These are phyloP conservation scores for Acanthurus leucopareius DNA, from an alignment of 2,797 vertebrate genomes.

Conservation along the genomic window DNA sequence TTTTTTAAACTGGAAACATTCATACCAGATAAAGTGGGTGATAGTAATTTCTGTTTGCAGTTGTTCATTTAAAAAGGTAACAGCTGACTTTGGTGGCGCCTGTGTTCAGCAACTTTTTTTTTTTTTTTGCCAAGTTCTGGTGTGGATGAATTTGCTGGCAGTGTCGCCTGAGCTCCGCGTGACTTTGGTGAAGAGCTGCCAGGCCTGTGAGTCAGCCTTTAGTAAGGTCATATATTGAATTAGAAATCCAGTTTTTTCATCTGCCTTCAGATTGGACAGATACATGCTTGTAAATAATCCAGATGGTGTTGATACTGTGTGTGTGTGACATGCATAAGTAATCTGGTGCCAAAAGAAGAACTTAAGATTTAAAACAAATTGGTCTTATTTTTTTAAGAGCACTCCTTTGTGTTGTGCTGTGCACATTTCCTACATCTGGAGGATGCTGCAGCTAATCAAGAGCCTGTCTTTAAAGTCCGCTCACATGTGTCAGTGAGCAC, in stretches of 20 bases:
- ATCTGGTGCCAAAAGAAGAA: neutral
- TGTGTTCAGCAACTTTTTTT: constrained; percentile 30
- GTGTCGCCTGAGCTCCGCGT: constrained; percentile 38
- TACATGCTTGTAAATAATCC: constrained; percentile 17
- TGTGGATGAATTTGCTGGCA: constrained; percentile 58
- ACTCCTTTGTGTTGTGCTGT: neutral
- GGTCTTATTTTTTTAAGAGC: neutral
- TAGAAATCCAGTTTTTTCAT: constrained; percentile 13
- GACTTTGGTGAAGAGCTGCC: constrained; percentile 50
- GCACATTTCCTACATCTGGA: neutral
- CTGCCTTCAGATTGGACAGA: neutral
- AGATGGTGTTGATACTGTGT: neutral
- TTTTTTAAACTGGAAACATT: too few relatives aligned
- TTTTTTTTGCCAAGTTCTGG: constrained; percentile 15
- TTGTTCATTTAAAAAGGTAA: constrained; percentile 13
- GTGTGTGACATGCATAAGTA: neutral
- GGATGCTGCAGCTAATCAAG: neutral
- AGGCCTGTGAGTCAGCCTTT: constrained; percentile 54
- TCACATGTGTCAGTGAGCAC: neutral
- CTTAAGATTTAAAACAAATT: neutral
- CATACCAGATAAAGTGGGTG: neutral
- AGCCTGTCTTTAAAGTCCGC: neutral
- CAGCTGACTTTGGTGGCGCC: constrained; percentile 16
- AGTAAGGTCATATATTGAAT: constrained; percentile 39
- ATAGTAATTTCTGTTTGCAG: constrained; percentile 1